Evolutionary conservation across 2,888 invertebrate genomes (phyloP).

Genomic region (Lycia hirtaria): DNA sequence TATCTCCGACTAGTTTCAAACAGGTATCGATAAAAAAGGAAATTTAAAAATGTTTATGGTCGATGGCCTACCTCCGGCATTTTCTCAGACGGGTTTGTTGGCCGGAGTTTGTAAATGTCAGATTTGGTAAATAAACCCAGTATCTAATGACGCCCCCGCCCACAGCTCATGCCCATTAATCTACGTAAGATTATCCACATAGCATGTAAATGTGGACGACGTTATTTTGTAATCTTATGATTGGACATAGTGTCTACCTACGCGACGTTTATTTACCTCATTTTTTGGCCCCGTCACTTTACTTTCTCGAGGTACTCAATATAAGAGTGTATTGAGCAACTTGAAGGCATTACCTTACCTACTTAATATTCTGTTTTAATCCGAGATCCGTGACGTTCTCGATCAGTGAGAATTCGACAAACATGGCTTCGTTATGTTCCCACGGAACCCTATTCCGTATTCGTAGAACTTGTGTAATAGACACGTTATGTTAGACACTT

Average conservation of each 20-base stretch:
- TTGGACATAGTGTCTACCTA: slow-evolving; percentile 49
- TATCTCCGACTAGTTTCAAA: slow-evolving; percentile 44
- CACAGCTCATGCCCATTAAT: slow-evolving; percentile 52
- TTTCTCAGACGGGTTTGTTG: slow-evolving; percentile 50
- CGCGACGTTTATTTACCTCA: slow-evolving; percentile 46
- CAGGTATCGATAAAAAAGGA: slow-evolving; percentile 55
- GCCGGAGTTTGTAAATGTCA: slow-evolving; percentile 53
- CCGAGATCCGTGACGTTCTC: slow-evolving; percentile 18
- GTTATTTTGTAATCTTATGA: slow-evolving; percentile 51
- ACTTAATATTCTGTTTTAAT: slow-evolving; percentile 31
- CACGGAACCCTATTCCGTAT: slow-evolving; percentile 9
- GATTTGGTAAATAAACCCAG: slow-evolving; percentile 61
- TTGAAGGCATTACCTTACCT: slow-evolving; percentile 37
- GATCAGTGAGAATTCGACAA: slow-evolving; percentile 11
- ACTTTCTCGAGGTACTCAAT: slow-evolving; percentile 26
- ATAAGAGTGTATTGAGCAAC: slow-evolving; percentile 32
- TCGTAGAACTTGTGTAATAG: slow-evolving; percentile 7
- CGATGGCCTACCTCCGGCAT: slow-evolving; percentile 44
- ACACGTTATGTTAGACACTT: neutral
- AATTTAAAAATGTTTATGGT: slow-evolving; percentile 55
- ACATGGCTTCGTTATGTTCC: slow-evolving; percentile 18
- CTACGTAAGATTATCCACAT: slow-evolving; percentile 52
- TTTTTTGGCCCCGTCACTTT: slow-evolving; percentile 30
- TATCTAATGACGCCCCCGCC: slow-evolving; percentile 54
- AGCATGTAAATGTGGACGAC: slow-evolving; percentile 40